A percentile compares a stretch with the other conserved stretches of the same genome.
phyloP scores from a whole-genome alignment of 2,888 invertebrate genomes.

The Spisula subtruncata region DNA sequence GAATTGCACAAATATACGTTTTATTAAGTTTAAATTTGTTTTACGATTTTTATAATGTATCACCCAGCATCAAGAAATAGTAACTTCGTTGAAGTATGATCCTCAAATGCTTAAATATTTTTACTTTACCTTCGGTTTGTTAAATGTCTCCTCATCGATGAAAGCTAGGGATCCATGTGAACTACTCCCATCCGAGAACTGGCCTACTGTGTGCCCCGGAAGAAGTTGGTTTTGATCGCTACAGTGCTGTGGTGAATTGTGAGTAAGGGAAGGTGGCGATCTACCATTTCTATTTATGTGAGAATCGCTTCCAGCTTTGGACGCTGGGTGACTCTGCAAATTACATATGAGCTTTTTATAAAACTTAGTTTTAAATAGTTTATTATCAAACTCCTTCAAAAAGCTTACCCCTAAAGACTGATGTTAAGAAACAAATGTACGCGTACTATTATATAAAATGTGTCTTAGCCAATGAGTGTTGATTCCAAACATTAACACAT shows the following conservation, averaged over 20 bases:
- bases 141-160: slow-evolving; percentile 68
- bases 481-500: too few relatives aligned
- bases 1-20: too few relatives aligned
- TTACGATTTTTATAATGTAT: too few relatives aligned
- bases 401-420: too few relatives aligned
- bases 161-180: slow-evolving; percentile 69
- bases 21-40: too few relatives aligned
- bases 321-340: slow-evolving; percentile 65
- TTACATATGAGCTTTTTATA: slow-evolving; percentile 11
- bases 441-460: too few relatives aligned
- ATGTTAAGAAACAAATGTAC: too few relatives aligned
- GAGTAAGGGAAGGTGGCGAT: slow-evolving; percentile 52
- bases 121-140: slow-evolving; percentile 37
- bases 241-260: slow-evolving; percentile 62
- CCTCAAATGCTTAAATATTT: too few relatives aligned
- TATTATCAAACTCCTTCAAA: too few relatives aligned
- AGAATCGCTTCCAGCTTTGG: slow-evolving; percentile 61
- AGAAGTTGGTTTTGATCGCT: slow-evolving; percentile 67
- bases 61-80: too few relatives aligned
- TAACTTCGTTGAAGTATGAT: too few relatives aligned
- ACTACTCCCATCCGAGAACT: slow-evolving; percentile 59
- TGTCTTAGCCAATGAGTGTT: too few relatives aligned
- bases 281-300: slow-evolving; percentile 56
- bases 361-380: neutral
- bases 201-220: slow-evolving; percentile 47